phyloP scores from a whole-genome alignment of 92 coral and sea anemone genomes.

The Porites evermanni region DNA sequence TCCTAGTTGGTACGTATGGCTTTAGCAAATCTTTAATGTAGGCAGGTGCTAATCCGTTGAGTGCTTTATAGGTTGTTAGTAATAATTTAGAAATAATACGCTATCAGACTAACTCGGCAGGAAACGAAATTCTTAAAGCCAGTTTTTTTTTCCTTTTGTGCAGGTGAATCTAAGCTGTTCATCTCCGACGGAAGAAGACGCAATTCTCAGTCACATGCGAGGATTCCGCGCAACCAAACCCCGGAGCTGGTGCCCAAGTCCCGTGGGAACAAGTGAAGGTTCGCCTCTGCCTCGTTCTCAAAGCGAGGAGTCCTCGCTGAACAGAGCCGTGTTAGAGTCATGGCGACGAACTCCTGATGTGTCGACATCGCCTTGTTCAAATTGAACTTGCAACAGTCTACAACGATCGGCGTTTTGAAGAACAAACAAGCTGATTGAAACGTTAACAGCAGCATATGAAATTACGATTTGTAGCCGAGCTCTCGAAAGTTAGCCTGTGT shows the following conservation, averaged over 20 bases:
- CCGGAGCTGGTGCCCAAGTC: slow-evolving; percentile 71
- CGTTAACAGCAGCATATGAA: too few relatives aligned
- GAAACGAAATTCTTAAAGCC: not conserved
- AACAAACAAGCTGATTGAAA: too few relatives aligned
- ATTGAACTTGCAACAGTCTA: not conserved
- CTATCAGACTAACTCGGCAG: not conserved
- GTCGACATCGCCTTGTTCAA: slow-evolving; percentile 28
- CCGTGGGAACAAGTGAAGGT: slow-evolving; percentile 38
- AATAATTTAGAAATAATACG: too few relatives aligned
- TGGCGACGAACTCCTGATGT: slow-evolving; percentile 75
- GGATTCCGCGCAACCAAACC: slow-evolving; percentile 73
- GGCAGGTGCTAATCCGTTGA: too few relatives aligned
- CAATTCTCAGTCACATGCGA: slow-evolving; percentile 62
- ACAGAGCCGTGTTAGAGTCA: slow-evolving; percentile 70
- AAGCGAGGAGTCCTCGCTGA: slow-evolving; percentile 71
- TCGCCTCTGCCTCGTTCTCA: slow-evolving; percentile 43
- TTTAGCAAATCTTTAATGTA: too few relatives aligned
- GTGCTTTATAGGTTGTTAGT: too few relatives aligned
- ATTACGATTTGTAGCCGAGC: too few relatives aligned
- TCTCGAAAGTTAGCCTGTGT: too few relatives aligned
- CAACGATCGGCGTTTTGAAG: too few relatives aligned
- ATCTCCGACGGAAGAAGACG: slow-evolving; percentile 64
- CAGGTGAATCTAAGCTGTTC: slow-evolving; percentile 51
- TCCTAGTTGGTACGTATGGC: too few relatives aligned
- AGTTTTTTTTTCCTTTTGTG: not conserved